A percentile compares a stretch with the other conserved stretches of the same genome.
phyloP scores from a whole-genome alignment of 2,888 invertebrate genomes.

The Anodontia alba region DNA sequence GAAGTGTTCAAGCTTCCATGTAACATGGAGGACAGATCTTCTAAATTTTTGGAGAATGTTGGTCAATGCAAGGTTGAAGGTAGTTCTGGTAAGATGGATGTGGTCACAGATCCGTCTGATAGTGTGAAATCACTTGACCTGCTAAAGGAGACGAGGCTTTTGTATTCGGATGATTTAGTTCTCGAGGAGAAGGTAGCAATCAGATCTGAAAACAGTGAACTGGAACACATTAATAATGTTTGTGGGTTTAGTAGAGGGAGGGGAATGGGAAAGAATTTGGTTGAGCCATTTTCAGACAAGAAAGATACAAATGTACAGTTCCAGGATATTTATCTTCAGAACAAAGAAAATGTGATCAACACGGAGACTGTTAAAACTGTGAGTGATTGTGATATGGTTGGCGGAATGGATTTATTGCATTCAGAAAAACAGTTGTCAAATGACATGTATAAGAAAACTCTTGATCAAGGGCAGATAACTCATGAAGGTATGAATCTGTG shows the following conservation, averaged over 20 bases:
- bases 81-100: too few species aligned
- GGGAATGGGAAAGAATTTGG: background rate
- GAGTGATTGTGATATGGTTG: background rate
- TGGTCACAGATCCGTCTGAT: background rate
- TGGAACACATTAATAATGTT: background rate
- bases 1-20: background rate
- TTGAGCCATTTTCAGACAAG: background rate
- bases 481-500: background rate
- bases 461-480: conserved; percentile 3
- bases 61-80: background rate
- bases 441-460: background rate
- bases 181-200: background rate
- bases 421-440: background rate
- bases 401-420: background rate
- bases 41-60: background rate
- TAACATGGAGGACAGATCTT: background rate
- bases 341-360: conserved; percentile 5
- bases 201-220: background rate
- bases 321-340: background rate
- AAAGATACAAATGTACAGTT: background rate
- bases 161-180: conserved; percentile 13
- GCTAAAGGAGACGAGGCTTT: background rate
- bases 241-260: background rate
- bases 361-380: background rate
- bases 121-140: background rate